Evolutionary conservation across 1,140 invertebrate genomes (phyloP), one percentile per base, ranked within the genome.

Genomic region (Metopolophium dirhodum): DNA sequence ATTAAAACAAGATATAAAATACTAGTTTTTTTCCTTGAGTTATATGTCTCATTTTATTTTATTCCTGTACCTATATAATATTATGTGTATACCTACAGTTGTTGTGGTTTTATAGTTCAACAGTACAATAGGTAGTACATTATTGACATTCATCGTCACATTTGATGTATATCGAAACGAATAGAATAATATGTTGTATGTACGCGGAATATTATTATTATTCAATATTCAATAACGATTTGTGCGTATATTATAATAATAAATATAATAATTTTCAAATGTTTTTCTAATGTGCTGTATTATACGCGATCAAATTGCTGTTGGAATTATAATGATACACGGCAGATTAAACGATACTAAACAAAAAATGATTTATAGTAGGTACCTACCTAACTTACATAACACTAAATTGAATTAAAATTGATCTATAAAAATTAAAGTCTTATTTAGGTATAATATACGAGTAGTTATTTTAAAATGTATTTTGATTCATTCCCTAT

Each of bases 1-100:
- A 77, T n/a, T n/a, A 77, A 77, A 77, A 77, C 61, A 6, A n/a
- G 61, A 77, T 35, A 77, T n/a, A n/a, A 87, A 57, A 57, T 89
- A 89, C 22, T 57, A 37, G 45, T 54, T 89, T 89, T 89, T 35
- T 49, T 85, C 30, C 30, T 83, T 30, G 2, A 88, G 86, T 89
- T 89, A 37, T 37, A 35, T 51, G 87, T 89, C 22, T 37, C 26
- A 47, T 86, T 47, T 47, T 26, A 86, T 86, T 86, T 86, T 86
- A 86, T 47, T 47, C 18, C 23, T 86, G 8, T 37, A 23, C 7
- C 7, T 22, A 6, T 83, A 37, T 6, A 77, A 14, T 37, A 18
- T 35, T 41, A 83, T 54, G 8, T 85, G 11, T 85, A 41, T 11
- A 45, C 23, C 14, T 18, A 20, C 0, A 54, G 1, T n/a, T 77